phyloP scores from a whole-genome alignment of 2,888 invertebrate genomes.

The Agrochola lota region DNA sequence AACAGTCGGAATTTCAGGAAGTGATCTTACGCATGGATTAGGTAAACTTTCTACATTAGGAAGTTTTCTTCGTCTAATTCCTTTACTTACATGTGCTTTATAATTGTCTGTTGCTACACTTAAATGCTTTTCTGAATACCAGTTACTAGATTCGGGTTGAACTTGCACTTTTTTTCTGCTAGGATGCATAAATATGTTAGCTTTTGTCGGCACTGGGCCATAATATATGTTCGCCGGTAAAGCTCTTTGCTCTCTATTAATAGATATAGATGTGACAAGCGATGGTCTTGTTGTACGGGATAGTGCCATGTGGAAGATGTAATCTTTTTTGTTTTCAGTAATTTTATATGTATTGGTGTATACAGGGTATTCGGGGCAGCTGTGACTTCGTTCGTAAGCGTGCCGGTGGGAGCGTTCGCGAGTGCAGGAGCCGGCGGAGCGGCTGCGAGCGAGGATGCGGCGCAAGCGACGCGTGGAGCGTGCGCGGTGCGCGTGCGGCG shows the following conservation, averaged over 20 bases:
- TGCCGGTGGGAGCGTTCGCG: conserved; percentile 75
- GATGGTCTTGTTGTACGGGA: conserved; percentile 53
- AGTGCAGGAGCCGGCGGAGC: conserved; percentile 78
- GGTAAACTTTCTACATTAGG: conserved; percentile 70
- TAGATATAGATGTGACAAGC: conserved; percentile 51
- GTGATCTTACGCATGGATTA: conserved; percentile 63
- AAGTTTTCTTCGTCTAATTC: conserved; percentile 65
- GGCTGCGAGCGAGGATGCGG: conserved; percentile 80
- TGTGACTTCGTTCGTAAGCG: conserved; percentile 80
- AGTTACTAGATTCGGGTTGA: conserved; percentile 36
- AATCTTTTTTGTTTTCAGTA: conserved; percentile 77
- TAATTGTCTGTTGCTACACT: conserved; percentile 60
- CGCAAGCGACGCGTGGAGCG: conserved; percentile 75
- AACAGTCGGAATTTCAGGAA: conserved; percentile 69
- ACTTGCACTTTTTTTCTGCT: conserved; percentile 51
- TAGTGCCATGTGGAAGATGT: conserved; percentile 75
- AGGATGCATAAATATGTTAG: conserved; percentile 46
- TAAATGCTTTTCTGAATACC: conserved; percentile 31
- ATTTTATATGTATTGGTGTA: conserved; percentile 80
- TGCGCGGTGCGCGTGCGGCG: conserved; percentile 65
- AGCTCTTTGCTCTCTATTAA: conserved; percentile 62
- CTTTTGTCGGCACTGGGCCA: conserved; percentile 50
- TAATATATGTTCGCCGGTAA: conserved; percentile 66
- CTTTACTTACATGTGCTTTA: conserved; percentile 53
- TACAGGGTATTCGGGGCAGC: conserved; percentile 80